Evolutionary conservation across 1,140 invertebrate species (phyloP), one percentile per base, ranked within the genome.

Genomic region (Lordiphosa clarofinis): DNA sequence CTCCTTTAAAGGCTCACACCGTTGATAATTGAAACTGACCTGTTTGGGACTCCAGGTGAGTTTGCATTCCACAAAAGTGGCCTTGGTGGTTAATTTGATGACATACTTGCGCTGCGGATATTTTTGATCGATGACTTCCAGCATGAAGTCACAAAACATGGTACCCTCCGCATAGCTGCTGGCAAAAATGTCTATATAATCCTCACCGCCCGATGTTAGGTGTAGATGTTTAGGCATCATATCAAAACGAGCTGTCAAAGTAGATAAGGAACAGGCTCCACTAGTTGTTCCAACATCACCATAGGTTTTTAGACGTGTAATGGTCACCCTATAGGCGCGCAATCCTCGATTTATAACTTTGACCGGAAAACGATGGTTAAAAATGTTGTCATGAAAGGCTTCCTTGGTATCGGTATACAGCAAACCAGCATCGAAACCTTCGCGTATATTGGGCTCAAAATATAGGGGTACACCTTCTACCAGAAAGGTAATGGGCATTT

Each of bases 401-500:
- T 71, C 56, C 33, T 54, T 58, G 2, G 67, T 74, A 12, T 79
- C 74, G 5, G 74, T 75, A 21, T 69, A 71, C 9, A 88, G 56
- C 5, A 33, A 9, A 7, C 86, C 86, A 2, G 68, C 61, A 44
- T 88, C 48, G n/a, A 76, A 70, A 15, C 71, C 65, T 4, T 71
- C 37, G 1, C 40, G 56, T 4, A 88, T 73, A 13, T 88, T 43
- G 4, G 81, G 86, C 36, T 72, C 50, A 28, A 88, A 82, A 31
- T 63, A 71, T 1, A 88, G 56, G 0, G 86, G 86, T 3, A 88
- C 69, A 0, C 86, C 86, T 39, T 86, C 81, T 0, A 86, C 73
- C n/a, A 75, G 13, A 10, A 73, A 84, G 0, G 50, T 71, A 1
- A 88, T 72, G 21, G 86, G 71, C 19, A 88, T 39, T 47, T 84